phyloP scores from a whole-genome alignment of 53 echinoderm and acorn worm genomes.

The Henricia sp. region DNA sequence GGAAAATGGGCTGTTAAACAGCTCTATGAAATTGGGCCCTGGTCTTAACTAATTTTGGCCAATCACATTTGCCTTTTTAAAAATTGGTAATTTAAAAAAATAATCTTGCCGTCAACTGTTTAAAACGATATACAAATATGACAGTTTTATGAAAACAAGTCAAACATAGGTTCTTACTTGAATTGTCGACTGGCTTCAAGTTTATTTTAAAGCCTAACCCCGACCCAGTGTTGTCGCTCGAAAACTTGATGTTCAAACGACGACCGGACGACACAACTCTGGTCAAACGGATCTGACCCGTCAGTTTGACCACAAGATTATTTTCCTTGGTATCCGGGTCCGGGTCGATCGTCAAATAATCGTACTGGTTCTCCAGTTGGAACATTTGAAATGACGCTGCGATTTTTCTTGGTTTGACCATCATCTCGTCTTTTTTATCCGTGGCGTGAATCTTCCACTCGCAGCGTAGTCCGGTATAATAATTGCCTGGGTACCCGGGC shows the following conservation, averaged over 20 bases:
- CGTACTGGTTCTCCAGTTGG: conserved; percentile 55
- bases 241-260: conserved; percentile 35
- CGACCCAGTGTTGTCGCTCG: conserved; percentile 51
- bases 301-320: conserved; percentile 17
- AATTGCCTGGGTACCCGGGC: conserved; percentile 26
- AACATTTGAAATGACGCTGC: conserved; percentile 12
- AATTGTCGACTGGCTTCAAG: conserved; percentile 25
- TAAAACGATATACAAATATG: too few species aligned
- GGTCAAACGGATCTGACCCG: conserved; percentile 20
- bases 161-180: conserved; percentile 18
- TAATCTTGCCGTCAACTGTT: too few species aligned
- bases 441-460: conserved; percentile 20
- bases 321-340: neutral
- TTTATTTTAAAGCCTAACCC: conserved; percentile 35
- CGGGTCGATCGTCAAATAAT: conserved; percentile 22
- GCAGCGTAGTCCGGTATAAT: conserved; percentile 25
- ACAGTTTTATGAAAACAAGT: too few species aligned
- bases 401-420: neutral
- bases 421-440: conserved; percentile 5
- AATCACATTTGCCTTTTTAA: too few species aligned
- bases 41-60: too few species aligned
- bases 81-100: too few species aligned
- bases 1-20: too few species aligned
- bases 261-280: conserved; percentile 29
- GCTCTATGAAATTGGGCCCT: too few species aligned